phyloP scores from a whole-genome alignment of 2,888 invertebrate genomes.

The Habrosyne pyritoides region DNA sequence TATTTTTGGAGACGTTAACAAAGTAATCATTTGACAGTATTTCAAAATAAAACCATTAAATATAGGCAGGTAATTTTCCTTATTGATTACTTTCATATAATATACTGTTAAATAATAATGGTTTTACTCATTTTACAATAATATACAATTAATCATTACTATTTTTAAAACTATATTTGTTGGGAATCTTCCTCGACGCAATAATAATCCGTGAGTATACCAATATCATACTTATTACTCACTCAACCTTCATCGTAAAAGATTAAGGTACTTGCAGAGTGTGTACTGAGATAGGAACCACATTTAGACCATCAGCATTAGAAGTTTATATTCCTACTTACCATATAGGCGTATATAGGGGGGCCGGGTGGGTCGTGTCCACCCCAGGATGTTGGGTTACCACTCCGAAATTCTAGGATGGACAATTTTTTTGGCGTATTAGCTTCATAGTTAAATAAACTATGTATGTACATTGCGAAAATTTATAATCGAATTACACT shows the following conservation, averaged over 20 bases:
- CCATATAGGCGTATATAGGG: too few relatives aligned
- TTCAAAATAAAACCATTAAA: too few relatives aligned
- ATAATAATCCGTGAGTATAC: conserved; percentile 25
- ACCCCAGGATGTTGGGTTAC: too few relatives aligned
- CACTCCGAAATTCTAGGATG: too few relatives aligned
- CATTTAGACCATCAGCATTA: background rate
- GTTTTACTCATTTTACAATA: background rate
- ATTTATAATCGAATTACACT: too few relatives aligned
- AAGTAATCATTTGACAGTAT: too few relatives aligned
- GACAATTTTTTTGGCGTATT: too few relatives aligned
- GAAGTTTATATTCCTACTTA: too few relatives aligned
- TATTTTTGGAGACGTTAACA: too few relatives aligned
- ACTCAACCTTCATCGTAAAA: conserved; percentile 42
- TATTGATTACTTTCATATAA: background rate
- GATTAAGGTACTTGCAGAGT: conserved; percentile 23
- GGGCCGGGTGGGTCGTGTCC: too few relatives aligned
- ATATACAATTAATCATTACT: background rate
- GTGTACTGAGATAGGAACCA: background rate
- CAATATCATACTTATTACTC: conserved; percentile 53
- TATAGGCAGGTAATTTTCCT: background rate
- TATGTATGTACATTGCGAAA: too few relatives aligned
- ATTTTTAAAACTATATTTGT: conserved; percentile 11
- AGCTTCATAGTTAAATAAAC: too few relatives aligned
- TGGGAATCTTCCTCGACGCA: conserved; percentile 33
- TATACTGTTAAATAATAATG: background rate